Conservation (phyloP, 1,140 invertebrate species). For the Drepana arcuata region DNA sequence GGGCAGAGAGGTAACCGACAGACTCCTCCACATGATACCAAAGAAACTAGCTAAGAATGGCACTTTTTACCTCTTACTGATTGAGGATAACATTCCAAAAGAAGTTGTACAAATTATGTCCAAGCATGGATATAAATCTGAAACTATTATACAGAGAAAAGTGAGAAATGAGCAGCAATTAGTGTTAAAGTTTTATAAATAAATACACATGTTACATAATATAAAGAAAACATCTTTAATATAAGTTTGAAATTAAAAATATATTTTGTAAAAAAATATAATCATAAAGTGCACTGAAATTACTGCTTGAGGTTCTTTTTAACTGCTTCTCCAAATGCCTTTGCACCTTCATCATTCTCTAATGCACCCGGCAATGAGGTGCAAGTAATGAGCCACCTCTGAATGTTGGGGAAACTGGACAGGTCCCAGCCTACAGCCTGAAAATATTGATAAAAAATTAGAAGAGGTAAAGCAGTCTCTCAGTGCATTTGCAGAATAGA, state of each 20-base stretch:
- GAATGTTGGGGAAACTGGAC: conserved; percentile 76
- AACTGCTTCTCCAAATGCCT: conserved; percentile 68
- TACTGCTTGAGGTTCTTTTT: conserved; percentile 68
- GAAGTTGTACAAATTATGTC: conserved; percentile 79
- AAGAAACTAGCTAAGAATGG: conserved; percentile 80
- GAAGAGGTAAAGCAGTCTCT: too few relatives aligned
- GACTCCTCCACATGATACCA: conserved; percentile 79
- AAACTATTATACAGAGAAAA: conserved; percentile 78
- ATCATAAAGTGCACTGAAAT: conserved; percentile 6
- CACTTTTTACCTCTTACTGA: conserved; percentile 87
- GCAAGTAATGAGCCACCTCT: conserved; percentile 76
- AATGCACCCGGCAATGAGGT: conserved; percentile 64
- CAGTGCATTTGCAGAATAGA: too few relatives aligned
- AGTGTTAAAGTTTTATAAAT: conserved; percentile 74
- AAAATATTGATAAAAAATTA: too few relatives aligned
- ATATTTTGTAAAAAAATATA: conserved; percentile 23
- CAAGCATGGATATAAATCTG: conserved; percentile 73
- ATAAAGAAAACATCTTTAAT: conserved; percentile 3
- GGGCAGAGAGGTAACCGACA: conserved; percentile 87
- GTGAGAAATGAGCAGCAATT: conserved; percentile 81
- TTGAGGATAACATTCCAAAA: conserved; percentile 88
- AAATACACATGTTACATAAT: conserved; percentile 1
- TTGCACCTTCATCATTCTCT: conserved; percentile 72
- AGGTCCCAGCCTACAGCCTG: conserved; percentile 79
- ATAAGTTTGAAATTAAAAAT: conserved; percentile 23